These are phyloP conservation scores for Pectinophora gossypiella DNA, from an alignment of 1,140 invertebrate genomes.

Conservation along the genomic window DNA sequence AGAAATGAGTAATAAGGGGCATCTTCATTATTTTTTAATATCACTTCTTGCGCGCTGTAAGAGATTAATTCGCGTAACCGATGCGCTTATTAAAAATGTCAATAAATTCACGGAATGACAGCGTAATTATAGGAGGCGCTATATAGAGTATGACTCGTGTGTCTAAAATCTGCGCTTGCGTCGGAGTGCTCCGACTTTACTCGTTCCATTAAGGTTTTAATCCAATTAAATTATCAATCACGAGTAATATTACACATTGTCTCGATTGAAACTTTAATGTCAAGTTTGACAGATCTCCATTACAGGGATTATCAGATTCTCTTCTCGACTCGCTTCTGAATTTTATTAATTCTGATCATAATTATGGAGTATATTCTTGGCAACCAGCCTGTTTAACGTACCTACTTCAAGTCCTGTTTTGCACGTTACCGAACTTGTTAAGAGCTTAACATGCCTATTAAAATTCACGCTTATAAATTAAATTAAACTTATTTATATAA, in stretches of 20 bases:
- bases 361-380: no score
- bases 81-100: slow-evolving; percentile 53
- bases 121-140: slow-evolving; percentile 50
- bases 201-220: slow-evolving; percentile 48
- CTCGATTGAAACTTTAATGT: slow-evolving; percentile 21
- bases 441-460: no score
- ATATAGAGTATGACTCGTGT: slow-evolving; percentile 29
- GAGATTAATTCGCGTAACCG: slow-evolving; percentile 27
- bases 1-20: no score
- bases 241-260: slow-evolving; percentile 21
- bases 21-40: no score
- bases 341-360: no score
- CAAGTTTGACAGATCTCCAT: background rate
- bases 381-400: no score
- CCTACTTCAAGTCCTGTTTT: background rate
- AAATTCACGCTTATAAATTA: no score
- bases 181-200: slow-evolving; percentile 31
- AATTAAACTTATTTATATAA: no score
- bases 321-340: background rate
- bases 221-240: slow-evolving; percentile 45
- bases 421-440: background rate
- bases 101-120: slow-evolving; percentile 56
- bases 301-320: background rate
- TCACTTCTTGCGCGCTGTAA: background rate
- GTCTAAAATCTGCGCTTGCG: slow-evolving; percentile 17